A percentile compares a stretch with the other conserved stretches of the same genome.
Conservation (phyloP, 2,797 vertebrate species). For the Streptopelia turtur region DNA sequence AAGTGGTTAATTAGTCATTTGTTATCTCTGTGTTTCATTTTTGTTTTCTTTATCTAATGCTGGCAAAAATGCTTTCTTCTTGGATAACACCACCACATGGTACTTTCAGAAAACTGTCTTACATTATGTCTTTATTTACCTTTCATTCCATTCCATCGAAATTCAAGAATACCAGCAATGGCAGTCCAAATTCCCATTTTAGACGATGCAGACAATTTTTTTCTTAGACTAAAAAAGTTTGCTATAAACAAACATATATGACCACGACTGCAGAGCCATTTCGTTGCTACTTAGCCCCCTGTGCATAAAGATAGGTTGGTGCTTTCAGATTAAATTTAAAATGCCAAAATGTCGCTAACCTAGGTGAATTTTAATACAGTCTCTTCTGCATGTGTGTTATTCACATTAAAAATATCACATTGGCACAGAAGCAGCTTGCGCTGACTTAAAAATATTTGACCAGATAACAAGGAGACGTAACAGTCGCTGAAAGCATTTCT, state of each 20-base stretch:
- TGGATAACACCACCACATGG: not conserved
- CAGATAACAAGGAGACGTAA: not conserved
- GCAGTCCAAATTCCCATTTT: not conserved
- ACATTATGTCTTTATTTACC: not conserved
- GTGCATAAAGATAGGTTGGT: not conserved
- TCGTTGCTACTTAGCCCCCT: not conserved
- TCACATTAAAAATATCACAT: slow-evolving; percentile 3
- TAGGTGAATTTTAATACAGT: not conserved
- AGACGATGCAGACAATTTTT: not conserved
- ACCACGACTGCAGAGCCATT: not conserved
- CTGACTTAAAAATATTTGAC: not conserved
- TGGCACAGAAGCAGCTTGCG: not conserved
- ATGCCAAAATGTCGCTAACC: not conserved
- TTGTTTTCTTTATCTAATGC: not conserved
- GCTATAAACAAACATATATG: not conserved
- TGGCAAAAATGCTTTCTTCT: not conserved
- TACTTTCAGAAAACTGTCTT: not conserved
- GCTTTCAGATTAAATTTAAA: not conserved
- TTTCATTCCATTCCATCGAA: slow-evolving; percentile 12
- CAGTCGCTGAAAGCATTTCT: slow-evolving; percentile 12
- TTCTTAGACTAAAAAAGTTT: not conserved
- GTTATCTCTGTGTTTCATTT: not conserved
- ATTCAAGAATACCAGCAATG: slow-evolving; percentile 23
- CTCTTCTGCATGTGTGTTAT: not conserved
- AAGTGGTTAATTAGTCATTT: slow-evolving; percentile 13